A percentile compares a stretch with the other conserved stretches of the same genome.
Conservation (phyloP, 2,888 invertebrate genomes). For the Campoplex nolae region DNA sequence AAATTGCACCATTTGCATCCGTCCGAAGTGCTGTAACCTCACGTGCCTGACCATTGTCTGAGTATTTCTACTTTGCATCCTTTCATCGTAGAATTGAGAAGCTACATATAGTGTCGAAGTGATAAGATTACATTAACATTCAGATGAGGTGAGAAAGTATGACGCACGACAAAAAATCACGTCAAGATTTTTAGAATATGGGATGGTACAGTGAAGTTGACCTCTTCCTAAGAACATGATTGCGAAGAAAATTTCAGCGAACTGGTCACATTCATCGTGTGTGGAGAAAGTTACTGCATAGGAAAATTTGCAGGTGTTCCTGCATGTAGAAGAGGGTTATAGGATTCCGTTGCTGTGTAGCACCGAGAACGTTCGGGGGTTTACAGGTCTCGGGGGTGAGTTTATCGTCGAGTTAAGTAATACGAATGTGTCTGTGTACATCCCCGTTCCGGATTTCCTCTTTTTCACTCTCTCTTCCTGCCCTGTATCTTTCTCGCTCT, state of each 20-base stretch:
- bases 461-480: slow-evolving; percentile 46
- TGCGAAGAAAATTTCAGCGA: slow-evolving; percentile 14
- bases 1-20: not conserved
- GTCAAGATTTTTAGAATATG: slow-evolving; percentile 71
- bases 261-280: slow-evolving; percentile 51
- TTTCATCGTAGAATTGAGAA: not conserved
- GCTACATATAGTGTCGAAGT: slow-evolving; percentile 5
- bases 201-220: slow-evolving; percentile 57
- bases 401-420: slow-evolving; percentile 86
- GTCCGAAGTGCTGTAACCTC: not conserved
- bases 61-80: slow-evolving; percentile 9
- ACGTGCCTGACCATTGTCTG: slow-evolving; percentile 9
- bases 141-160: slow-evolving; percentile 21
- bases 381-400: slow-evolving; percentile 81
- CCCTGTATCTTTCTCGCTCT: slow-evolving; percentile 32
- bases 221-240: not conserved
- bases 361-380: slow-evolving; percentile 75
- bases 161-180: slow-evolving; percentile 74
- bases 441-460: slow-evolving; percentile 39
- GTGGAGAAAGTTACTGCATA: slow-evolving; percentile 18
- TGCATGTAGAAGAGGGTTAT: slow-evolving; percentile 27
- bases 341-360: slow-evolving; percentile 58
- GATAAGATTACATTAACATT: slow-evolving; percentile 47
- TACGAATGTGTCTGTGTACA: slow-evolving; percentile 84
- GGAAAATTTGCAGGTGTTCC: slow-evolving; percentile 4